phyloP scores from a whole-genome alignment of 92 coral and sea anemone genomes.

The Pocillopora grandis region DNA sequence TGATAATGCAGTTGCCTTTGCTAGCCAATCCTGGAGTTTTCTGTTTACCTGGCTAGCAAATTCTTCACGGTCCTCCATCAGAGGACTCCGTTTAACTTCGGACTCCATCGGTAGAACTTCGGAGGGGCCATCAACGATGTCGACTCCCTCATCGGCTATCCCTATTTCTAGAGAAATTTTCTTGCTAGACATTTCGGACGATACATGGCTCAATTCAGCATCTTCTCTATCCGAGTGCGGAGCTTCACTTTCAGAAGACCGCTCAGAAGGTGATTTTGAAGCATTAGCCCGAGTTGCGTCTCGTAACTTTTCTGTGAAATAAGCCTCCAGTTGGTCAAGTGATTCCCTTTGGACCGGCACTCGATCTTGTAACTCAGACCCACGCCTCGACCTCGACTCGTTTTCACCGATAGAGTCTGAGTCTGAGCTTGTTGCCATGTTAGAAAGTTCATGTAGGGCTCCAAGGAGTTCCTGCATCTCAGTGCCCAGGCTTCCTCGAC shows the following conservation, averaged over 20 bases:
- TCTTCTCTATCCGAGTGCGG: slow-evolving; percentile 53
- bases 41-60: slow-evolving; percentile 65
- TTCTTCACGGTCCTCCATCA: slow-evolving; percentile 37
- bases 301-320: slow-evolving; percentile 70
- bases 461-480: slow-evolving; percentile 56
- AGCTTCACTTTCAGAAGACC: slow-evolving; percentile 51
- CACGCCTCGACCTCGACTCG: slow-evolving; percentile 42
- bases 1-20: slow-evolving; percentile 54
- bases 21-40: slow-evolving; percentile 59
- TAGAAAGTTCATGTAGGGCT: slow-evolving; percentile 50
- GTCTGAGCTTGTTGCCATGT: slow-evolving; percentile 23
- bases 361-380: slow-evolving; percentile 24
- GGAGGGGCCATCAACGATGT: slow-evolving; percentile 26
- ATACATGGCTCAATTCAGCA: slow-evolving; percentile 32
- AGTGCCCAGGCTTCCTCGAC: slow-evolving; percentile 57
- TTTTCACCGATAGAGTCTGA: slow-evolving; percentile 41
- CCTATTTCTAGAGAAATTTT: slow-evolving; percentile 42
- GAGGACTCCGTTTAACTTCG: slow-evolving; percentile 14
- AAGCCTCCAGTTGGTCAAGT: slow-evolving; percentile 76
- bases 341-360: slow-evolving; percentile 54
- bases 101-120: slow-evolving; percentile 9
- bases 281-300: slow-evolving; percentile 45
- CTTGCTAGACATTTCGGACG: slow-evolving; percentile 42
- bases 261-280: slow-evolving; percentile 46
- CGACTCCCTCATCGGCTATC: slow-evolving; percentile 30